phyloP scores from a whole-genome alignment of 1,140 invertebrate genomes.

The Drosophila rufa region DNA sequence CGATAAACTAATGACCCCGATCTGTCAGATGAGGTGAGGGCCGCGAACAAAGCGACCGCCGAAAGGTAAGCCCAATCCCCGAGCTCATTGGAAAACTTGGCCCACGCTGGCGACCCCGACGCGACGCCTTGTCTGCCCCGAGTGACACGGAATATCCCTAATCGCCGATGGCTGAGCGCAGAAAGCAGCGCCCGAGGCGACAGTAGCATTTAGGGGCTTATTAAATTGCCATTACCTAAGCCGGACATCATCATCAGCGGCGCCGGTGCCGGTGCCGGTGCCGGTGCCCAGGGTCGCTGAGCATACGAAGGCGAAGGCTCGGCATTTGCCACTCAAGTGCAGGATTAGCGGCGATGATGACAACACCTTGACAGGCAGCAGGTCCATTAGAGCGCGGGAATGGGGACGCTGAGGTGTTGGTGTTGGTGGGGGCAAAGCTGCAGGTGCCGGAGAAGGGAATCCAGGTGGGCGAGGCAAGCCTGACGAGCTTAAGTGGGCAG shows the following conservation, averaged over 20 bases:
- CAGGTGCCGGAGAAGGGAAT: background rate
- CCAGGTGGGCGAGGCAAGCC: conserved; percentile 24
- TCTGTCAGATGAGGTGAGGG: background rate
- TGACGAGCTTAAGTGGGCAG: conserved; percentile 33
- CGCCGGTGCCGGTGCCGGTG: background rate
- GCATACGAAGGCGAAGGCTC: conserved; percentile 21
- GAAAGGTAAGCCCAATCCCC: conserved; percentile 8
- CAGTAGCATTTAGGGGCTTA: conserved; percentile 69
- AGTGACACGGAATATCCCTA: conserved; percentile 48
- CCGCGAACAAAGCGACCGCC: background rate
- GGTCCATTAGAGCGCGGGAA: conserved; percentile 61
- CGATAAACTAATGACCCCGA: background rate
- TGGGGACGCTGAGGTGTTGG: background rate
- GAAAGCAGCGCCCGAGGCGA: conserved; percentile 39
- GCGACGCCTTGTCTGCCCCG: conserved; percentile 14
- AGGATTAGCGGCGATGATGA: conserved; percentile 81
- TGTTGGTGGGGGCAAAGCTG: background rate
- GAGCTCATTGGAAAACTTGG: conserved; percentile 9
- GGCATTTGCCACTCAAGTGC: conserved; percentile 80
- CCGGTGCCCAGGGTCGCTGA: conserved; percentile 25
- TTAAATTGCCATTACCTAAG: conserved; percentile 82
- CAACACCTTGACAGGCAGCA: conserved; percentile 76
- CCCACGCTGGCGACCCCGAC: conserved; percentile 19
- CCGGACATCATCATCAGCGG: conserved; percentile 66
- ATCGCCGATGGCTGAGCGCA: conserved; percentile 49